Evolutionary conservation across 2,113 vertebrate species (phyloP).

Genomic region (Erythrocebus patas): DNA sequence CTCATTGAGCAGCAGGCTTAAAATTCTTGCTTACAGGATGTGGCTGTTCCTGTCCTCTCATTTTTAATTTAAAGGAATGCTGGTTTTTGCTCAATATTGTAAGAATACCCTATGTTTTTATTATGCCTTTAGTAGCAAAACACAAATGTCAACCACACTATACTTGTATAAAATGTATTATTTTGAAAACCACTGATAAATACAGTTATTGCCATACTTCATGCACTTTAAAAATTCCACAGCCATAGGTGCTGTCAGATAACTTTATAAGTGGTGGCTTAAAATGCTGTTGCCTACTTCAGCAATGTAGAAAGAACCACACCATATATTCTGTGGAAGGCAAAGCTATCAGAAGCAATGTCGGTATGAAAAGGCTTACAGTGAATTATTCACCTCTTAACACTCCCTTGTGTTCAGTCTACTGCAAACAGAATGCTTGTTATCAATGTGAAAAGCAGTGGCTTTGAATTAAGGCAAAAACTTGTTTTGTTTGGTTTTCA

Average conservation of each 20-base stretch:
- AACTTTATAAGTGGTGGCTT: conserved; percentile 72
- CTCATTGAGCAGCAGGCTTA: not conserved
- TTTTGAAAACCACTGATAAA: conserved; percentile 73
- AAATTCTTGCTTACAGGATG: not conserved
- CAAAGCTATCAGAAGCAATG: conserved; percentile 66
- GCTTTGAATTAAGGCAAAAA: conserved; percentile 58
- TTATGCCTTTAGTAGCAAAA: conserved; percentile 56
- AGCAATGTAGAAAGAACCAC: conserved; percentile 58
- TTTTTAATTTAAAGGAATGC: conserved; percentile 48
- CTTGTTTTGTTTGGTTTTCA: conserved; percentile 50
- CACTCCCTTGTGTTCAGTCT: conserved; percentile 64
- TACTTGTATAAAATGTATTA: conserved; percentile 65
- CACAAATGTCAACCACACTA: conserved; percentile 29
- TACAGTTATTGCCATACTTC: conserved; percentile 62
- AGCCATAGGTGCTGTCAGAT: conserved; percentile 73
- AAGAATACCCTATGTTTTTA: conserved; percentile 33
- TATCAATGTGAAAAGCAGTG: conserved; percentile 53
- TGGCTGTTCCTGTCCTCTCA: not conserved
- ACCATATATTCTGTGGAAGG: conserved; percentile 71
- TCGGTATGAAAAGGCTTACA: conserved; percentile 66
- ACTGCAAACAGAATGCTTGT: conserved; percentile 63
- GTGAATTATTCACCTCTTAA: conserved; percentile 76
- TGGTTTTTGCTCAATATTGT: conserved; percentile 31
- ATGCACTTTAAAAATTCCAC: conserved; percentile 67
- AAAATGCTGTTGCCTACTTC: conserved; percentile 67